A percentile compares a stretch with the other conserved stretches of the same genome.
phyloP scores from a whole-genome alignment of 1,140 invertebrate species.

The Hyles vespertilio region DNA sequence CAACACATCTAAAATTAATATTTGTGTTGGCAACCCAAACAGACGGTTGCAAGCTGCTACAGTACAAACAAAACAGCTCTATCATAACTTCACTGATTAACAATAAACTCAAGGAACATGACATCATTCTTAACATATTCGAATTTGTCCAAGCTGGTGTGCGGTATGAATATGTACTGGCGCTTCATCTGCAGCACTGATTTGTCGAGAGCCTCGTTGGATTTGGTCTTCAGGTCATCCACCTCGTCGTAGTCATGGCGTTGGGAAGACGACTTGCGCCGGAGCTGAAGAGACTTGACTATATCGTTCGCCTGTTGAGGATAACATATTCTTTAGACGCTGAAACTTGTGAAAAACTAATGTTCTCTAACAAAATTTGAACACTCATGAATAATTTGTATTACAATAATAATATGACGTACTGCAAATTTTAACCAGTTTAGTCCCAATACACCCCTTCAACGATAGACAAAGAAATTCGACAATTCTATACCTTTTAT shows the following conservation, averaged over 20 bases:
- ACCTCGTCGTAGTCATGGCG: slow-evolving; percentile 50
- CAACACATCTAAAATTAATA: no score
- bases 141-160: slow-evolving; percentile 79
- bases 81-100: slow-evolving; percentile 37
- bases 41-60: no score
- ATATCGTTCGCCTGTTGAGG: slow-evolving; percentile 69
- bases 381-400: no score
- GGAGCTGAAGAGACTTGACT: slow-evolving; percentile 62
- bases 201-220: slow-evolving; percentile 51
- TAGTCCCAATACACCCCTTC: no score
- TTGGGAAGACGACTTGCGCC: slow-evolving; percentile 53
- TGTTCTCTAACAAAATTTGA: no score
- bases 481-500: no score
- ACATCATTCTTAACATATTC: slow-evolving; percentile 81
- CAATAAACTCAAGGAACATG: slow-evolving; percentile 80
- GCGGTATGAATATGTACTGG: slow-evolving; percentile 84
- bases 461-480: no score
- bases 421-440: no score
- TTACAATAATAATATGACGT: no score
- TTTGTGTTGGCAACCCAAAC: no score
- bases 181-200: slow-evolving; percentile 68
- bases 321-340: background rate
- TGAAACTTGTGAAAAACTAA: no score
- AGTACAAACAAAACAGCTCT: no score
- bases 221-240: slow-evolving; percentile 43